Conservation (phyloP, 2,113 vertebrate species). For the Sylvilagus bachmani region DNA sequence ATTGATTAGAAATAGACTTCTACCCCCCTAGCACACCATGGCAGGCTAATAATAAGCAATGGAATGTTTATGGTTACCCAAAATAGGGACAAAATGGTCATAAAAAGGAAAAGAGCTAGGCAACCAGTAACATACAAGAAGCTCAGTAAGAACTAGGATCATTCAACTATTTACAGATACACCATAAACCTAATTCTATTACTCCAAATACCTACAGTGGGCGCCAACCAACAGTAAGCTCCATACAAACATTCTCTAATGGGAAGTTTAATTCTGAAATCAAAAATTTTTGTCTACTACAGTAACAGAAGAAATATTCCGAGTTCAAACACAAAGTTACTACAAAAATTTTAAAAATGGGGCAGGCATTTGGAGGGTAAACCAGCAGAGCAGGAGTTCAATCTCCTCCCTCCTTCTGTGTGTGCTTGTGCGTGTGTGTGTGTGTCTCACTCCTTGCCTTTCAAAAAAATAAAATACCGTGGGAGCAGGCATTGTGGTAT, state of each 20-base stretch:
- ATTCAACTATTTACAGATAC: background rate
- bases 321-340: background rate
- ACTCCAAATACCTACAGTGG: background rate
- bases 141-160: background rate
- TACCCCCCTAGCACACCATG: background rate
- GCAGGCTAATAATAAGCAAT: conserved; percentile 46
- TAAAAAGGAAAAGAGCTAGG: background rate
- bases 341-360: too few relatives aligned
- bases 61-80: background rate
- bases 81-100: background rate
- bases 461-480: too few relatives aligned
- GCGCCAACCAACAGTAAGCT: background rate
- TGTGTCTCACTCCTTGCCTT: too few relatives aligned
- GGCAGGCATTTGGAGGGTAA: too few relatives aligned
- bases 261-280: background rate
- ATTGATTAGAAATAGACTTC: conserved; percentile 1
- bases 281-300: conserved; percentile 1
- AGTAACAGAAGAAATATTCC: conserved; percentile 28
- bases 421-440: too few relatives aligned
- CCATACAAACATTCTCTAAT: conserved; percentile 31
- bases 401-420: too few relatives aligned
- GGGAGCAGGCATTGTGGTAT: too few relatives aligned
- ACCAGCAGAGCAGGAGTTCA: too few relatives aligned
- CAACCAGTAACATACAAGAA: background rate
- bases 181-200: background rate